Evolutionary conservation across 2,888 invertebrate species (phyloP).

Genomic region (Blastobasis lacticolella): DNA sequence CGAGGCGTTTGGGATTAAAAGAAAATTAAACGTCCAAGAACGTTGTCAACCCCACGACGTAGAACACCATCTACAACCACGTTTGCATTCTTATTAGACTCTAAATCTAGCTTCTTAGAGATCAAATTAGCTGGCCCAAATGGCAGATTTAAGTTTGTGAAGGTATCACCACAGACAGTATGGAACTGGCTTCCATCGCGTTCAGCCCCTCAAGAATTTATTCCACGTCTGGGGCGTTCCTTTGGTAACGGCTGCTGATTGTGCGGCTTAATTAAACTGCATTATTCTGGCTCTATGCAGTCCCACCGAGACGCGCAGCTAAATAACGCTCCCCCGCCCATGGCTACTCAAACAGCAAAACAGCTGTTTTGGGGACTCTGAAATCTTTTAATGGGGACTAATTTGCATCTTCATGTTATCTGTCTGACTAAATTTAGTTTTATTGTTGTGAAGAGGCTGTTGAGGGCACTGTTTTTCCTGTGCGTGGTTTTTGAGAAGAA

Average conservation of each 20-base stretch:
- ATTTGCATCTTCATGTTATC: too few relatives aligned
- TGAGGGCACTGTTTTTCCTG: too few relatives aligned
- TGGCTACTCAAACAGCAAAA: background rate
- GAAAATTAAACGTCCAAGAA: constrained; percentile 68
- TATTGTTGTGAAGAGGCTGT: too few relatives aligned
- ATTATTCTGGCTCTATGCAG: constrained; percentile 51
- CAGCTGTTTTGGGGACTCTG: too few relatives aligned
- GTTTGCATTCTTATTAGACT: too few relatives aligned
- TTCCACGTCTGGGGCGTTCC: constrained; percentile 67
- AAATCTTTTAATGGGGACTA: too few relatives aligned
- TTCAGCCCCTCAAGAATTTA: constrained; percentile 61
- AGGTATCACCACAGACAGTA: constrained; percentile 44
- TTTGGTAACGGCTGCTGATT: constrained; percentile 66
- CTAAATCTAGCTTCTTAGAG: constrained; percentile 13
- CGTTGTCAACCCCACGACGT: constrained; percentile 54
- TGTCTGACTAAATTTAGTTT: too few relatives aligned
- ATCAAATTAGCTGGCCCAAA: constrained; percentile 12
- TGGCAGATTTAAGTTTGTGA: constrained; percentile 16
- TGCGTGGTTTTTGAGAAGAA: too few relatives aligned
- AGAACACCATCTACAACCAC: background rate
- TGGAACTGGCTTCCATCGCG: constrained; percentile 25
- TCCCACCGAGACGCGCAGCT: constrained; percentile 29
- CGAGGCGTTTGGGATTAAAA: constrained; percentile 68
- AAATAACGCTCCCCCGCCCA: constrained; percentile 4
- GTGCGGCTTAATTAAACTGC: constrained; percentile 67